phyloP scores from a whole-genome alignment of 2,888 invertebrate genomes.

The Danaus chrysippus region DNA sequence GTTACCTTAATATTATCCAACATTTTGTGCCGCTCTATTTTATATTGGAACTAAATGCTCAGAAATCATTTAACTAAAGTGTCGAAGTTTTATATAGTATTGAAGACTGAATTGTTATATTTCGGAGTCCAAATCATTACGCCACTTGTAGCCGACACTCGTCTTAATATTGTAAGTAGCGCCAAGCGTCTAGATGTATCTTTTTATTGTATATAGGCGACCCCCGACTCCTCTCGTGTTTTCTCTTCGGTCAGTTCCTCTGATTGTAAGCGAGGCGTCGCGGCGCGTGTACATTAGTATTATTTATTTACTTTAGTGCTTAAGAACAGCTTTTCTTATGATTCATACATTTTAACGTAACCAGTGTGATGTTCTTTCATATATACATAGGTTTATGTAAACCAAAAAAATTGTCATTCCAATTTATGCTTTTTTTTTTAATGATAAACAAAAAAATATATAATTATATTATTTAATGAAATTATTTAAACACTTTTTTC shows the following conservation, averaged over 20 bases:
- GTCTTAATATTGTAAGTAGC: slow-evolving; percentile 4
- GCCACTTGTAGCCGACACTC: no score
- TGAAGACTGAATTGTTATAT: no score
- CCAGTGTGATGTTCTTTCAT: neutral
- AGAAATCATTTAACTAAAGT: no score
- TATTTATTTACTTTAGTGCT: slow-evolving; percentile 74
- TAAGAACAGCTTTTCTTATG: slow-evolving; percentile 63
- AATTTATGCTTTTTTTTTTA: slow-evolving; percentile 34
- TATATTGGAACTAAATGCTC: no score
- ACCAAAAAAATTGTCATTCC: slow-evolving; percentile 36
- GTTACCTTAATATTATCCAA: no score
- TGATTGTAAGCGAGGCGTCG: slow-evolving; percentile 27
- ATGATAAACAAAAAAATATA: slow-evolving; percentile 6
- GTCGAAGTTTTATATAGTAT: no score
- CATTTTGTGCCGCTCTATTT: no score
- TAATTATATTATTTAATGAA: no score
- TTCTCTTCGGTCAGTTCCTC: neutral
- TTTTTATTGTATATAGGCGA: slow-evolving; percentile 14
- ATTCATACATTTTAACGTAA: slow-evolving; percentile 41
- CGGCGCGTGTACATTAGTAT: slow-evolving; percentile 70
- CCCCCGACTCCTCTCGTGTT: no score
- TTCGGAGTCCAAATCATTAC: no score
- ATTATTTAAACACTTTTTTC: neutral
- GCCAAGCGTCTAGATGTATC: slow-evolving; percentile 33
- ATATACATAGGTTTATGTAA: neutral